Percentiles rank a stretch among this genome's conserved stretches.
Evolutionary conservation across 1,140 invertebrate species (phyloP).

Genomic region (Holotrichia oblita): DNA sequence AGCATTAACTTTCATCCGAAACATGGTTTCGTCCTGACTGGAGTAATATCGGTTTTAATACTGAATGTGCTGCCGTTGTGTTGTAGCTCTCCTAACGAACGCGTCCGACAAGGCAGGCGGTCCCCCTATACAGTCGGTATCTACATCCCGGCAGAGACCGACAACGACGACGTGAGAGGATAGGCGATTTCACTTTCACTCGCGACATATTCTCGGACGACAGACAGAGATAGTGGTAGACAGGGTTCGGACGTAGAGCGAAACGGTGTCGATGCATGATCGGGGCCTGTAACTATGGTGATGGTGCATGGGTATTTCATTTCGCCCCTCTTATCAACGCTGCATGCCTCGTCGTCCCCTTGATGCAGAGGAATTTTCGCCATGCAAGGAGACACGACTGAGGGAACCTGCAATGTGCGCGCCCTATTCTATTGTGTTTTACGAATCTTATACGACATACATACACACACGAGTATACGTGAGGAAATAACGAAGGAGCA

Average conservation of each 20-base stretch:
- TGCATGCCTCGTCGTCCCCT: conserved; percentile 24
- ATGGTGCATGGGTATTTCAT: conserved; percentile 43
- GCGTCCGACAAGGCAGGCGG: conserved; percentile 18
- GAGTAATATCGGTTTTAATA: conserved; percentile 28
- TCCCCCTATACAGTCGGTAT: conserved; percentile 28
- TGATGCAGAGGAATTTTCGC: conserved; percentile 20
- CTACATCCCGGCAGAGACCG: conserved; percentile 11
- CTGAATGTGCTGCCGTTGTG: conserved; percentile 30
- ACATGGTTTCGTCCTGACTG: conserved; percentile 20
- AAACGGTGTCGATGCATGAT: conserved; percentile 22
- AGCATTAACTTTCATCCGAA: not conserved
- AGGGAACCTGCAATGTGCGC: not conserved
- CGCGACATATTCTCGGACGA: not conserved
- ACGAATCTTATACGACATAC: not conserved
- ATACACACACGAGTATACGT: too few relatives aligned
- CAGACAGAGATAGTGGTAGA: conserved; percentile 16
- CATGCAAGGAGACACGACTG: not conserved
- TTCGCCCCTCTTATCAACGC: conserved; percentile 36
- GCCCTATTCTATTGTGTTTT: conserved; percentile 4
- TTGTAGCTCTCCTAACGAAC: conserved; percentile 31
- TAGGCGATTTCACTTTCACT: conserved; percentile 38
- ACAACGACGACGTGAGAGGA: conserved; percentile 19
- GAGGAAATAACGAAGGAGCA: not conserved
- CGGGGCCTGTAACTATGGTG: conserved; percentile 43
- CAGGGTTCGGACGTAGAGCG: not conserved